A percentile compares a stretch with the other conserved stretches of the same genome.
Evolutionary conservation across 2,888 invertebrate genomes (phyloP).

Genomic region (Ypsolopha scabrella): DNA sequence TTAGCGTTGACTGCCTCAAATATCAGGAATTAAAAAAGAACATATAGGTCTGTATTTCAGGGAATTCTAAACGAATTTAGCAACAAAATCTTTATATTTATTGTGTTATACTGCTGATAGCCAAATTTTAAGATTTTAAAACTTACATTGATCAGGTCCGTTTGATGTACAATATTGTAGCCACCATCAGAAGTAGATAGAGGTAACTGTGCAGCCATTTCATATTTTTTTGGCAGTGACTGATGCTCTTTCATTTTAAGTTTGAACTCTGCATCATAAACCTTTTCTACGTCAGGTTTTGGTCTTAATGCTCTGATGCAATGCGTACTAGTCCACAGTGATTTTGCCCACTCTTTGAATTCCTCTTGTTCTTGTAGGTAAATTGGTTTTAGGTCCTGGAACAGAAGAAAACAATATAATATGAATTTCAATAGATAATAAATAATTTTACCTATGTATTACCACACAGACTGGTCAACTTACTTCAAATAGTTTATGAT

Average conservation of each 20-base stretch:
- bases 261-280: constrained; percentile 44
- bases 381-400: constrained; percentile 29
- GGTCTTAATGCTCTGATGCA: constrained; percentile 41
- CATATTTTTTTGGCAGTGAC: constrained; percentile 31
- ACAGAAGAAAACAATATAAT: background rate
- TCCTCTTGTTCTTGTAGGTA: constrained; percentile 46
- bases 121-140: too few species aligned
- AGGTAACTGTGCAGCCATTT: constrained; percentile 44
- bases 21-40: too few species aligned
- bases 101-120: background rate
- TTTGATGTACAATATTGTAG: constrained; percentile 23
- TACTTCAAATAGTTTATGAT: constrained; percentile 37
- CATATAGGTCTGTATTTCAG: too few species aligned
- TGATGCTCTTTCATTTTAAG: constrained; percentile 25
- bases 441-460: too few species aligned
- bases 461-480: background rate
- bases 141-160: constrained; percentile 41
- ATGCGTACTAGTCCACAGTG: constrained; percentile 33
- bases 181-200: constrained; percentile 17
- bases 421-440: too few species aligned
- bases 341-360: constrained; percentile 45
- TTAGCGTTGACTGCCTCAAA: too few species aligned
- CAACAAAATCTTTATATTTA: too few species aligned
- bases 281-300: constrained; percentile 32
- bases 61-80: too few species aligned